phyloP scores from a whole-genome alignment of 2,113 vertebrate species.

The Xiphorhynchus elegans region DNA sequence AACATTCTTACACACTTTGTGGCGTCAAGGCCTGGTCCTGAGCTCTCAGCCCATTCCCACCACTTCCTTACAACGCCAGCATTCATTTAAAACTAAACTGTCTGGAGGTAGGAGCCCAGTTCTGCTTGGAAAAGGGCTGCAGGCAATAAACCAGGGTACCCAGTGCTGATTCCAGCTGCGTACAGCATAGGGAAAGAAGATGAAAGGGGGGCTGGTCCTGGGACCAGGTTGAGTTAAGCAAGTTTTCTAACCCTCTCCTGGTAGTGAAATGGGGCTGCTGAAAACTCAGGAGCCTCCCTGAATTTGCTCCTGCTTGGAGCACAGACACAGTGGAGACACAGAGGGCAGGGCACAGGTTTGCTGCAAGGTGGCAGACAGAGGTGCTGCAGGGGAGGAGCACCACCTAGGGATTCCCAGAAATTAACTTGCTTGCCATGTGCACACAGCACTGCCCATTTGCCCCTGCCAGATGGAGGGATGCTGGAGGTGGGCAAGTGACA shows the following conservation, averaged over 20 bases:
- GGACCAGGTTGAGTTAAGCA: not conserved
- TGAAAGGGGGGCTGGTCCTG: not conserved
- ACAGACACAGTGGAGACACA: not conserved
- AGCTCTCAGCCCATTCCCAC: rapidly evolving
- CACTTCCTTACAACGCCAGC: not conserved
- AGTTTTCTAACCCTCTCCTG: not conserved
- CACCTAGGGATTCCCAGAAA: not conserved
- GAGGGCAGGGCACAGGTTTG: not conserved
- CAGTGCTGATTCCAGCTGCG: not conserved
- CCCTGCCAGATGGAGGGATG: not conserved
- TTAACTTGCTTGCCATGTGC: rapidly evolving
- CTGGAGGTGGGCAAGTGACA: rapidly evolving
- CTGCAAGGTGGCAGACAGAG: not conserved
- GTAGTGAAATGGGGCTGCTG: not conserved
- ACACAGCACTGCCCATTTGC: not conserved
- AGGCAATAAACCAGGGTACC: rapidly evolving
- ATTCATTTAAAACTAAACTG: not conserved
- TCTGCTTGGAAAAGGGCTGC: not conserved
- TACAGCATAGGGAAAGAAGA: not conserved
- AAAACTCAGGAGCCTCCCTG: not conserved
- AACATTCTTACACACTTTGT: not conserved
- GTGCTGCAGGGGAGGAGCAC: not conserved
- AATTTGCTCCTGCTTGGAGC: not conserved
- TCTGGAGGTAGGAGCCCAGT: not conserved
- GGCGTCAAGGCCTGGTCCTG: not conserved